Evolutionary conservation across 2,797 vertebrate genomes (phyloP), one percentile per base, ranked within the genome.

Genomic region (Chelmon rostratus): DNA sequence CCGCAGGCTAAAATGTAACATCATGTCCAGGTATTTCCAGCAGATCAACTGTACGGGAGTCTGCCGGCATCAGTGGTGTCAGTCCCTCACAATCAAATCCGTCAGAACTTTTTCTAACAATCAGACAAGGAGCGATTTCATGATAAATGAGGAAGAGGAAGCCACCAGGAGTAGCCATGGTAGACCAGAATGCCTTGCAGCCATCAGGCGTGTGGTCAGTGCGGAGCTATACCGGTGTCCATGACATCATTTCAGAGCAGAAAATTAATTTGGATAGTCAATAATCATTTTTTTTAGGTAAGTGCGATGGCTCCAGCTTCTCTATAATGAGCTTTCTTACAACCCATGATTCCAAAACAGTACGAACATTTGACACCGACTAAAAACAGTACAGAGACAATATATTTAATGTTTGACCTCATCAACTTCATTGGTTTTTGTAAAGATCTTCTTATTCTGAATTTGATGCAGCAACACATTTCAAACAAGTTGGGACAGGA

Each of bases 151-250:
- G 8, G 59, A 11, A 57, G 23, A 78, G 28, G 13, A 68, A 71
- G 4, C 25, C 31, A 73, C 66, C 59, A 77, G 79, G 57, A 56
- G 25, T 23, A 31, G 52, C 67, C n/a, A 42, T 40, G 37, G 68
- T 76, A 19, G 70, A 61, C 73, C 84, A 82, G 68, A 73, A 77
- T 70, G 77, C 65, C 44, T 79, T 53, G 28, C 28, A 58, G 56
- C 68, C 61, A 61, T 56, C 52, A 47, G 47, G 37, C 2, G 1
- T 28, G 42, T 35, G 35, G 64, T 28, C 37, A 13, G 21, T n/a
- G 49, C 28, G 23, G 16, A 21, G 8, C 47, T 33, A 0, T 42
- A 38, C 13, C 4, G 23, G 49, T 35, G 61, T 46, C 61, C 15
- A 19, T 53, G 6, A 28, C 9, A 50, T 37, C 46, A 52, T 68